A percentile compares a stretch with the other conserved stretches of the same genome.
Conservation (phyloP, 2,888 invertebrate genomes). For the Parnassius apollo region DNA sequence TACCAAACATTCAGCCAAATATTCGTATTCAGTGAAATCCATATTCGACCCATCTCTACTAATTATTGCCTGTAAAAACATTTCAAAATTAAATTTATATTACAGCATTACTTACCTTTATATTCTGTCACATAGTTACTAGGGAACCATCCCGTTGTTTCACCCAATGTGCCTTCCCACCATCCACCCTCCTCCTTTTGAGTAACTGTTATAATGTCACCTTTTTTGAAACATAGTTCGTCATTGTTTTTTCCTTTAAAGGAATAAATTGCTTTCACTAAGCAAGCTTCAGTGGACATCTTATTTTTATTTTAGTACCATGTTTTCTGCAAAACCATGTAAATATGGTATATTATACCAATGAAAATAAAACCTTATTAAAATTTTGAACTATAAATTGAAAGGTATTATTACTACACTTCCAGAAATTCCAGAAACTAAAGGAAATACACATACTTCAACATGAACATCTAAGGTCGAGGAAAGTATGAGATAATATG, state of each 20-base stretch:
- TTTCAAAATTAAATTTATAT: not conserved
- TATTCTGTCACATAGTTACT: conserved; percentile 97
- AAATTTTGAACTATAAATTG: no score
- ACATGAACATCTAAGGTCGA: no score
- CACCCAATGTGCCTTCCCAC: conserved; percentile 99
- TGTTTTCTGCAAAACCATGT: conserved; percentile 42
- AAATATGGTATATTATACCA: not conserved
- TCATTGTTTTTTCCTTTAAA: conserved; percentile 99
- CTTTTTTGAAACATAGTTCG: conserved; percentile 97
- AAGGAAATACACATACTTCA: conserved; percentile 9
- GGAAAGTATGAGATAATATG: no score
- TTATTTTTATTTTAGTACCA: conserved; percentile 58
- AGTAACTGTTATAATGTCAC: conserved; percentile 97
- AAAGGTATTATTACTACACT: not conserved
- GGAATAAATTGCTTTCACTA: conserved; percentile 95
- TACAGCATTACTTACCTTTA: conserved; percentile 75
- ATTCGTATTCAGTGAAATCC: no score
- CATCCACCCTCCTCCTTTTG: conserved; percentile 98
- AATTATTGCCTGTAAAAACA: not conserved
- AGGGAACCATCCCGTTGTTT: conserved; percentile 99
- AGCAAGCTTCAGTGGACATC: conserved; percentile 82
- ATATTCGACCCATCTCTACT: no score
- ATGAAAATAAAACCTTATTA: no score
- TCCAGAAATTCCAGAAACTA: conserved; percentile 15
- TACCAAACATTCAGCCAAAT: no score